Conservation (phyloP, 2,888 invertebrate genomes). For the Philopedon plagiatum region DNA sequence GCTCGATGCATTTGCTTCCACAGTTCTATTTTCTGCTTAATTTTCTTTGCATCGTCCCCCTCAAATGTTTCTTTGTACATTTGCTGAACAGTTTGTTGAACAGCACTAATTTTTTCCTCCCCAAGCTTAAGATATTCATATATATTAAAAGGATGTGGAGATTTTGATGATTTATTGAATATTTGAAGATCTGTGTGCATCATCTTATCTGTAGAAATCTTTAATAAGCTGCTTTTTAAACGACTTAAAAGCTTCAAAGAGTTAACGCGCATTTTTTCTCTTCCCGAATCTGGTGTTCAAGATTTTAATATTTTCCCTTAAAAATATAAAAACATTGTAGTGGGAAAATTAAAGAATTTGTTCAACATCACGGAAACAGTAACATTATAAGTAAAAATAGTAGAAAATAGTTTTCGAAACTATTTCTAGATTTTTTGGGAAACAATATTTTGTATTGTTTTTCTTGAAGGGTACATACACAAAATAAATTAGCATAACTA, state of each 20-base stretch:
- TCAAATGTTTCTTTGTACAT: constrained; percentile 10
- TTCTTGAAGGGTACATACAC: too few species aligned
- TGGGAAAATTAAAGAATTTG: too few species aligned
- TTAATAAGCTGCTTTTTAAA: constrained; percentile 29
- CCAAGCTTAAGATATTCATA: constrained; percentile 34
- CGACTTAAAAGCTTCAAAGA: constrained; percentile 39
- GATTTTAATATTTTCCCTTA: too few species aligned
- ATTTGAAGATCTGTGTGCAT: constrained; percentile 31
- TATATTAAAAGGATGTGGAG: constrained; percentile 23
- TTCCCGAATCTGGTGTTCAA: too few species aligned
- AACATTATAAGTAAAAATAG: too few species aligned
- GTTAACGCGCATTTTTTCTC: constrained; percentile 25
- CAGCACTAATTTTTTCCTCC: constrained; percentile 18
- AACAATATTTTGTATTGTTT: too few species aligned
- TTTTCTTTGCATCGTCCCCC: neutral
- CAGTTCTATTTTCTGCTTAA: neutral
- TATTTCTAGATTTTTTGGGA: too few species aligned
- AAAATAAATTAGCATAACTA: too few species aligned
- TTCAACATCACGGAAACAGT: too few species aligned
- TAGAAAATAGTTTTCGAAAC: too few species aligned
- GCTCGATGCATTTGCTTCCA: constrained; percentile 34
- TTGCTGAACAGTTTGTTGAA: constrained; percentile 29
- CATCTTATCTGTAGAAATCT: constrained; percentile 28
- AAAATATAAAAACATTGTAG: too few species aligned
- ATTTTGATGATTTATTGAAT: constrained; percentile 12